Evolutionary conservation across 1,140 invertebrate species (phyloP).

Genomic region (Leptonema lineaticorne): DNA sequence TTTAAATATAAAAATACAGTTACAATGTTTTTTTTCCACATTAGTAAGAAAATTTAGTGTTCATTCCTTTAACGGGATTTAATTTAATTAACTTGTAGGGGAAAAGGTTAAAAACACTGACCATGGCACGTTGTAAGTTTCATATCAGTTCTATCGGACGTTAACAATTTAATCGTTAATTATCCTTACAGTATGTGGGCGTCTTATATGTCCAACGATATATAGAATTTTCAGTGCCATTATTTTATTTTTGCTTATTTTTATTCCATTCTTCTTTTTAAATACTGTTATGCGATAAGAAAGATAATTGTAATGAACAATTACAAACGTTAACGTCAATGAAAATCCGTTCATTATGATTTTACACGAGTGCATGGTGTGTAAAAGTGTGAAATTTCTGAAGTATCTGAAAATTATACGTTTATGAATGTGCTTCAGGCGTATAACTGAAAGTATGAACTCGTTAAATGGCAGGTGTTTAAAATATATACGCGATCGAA

Average conservation of each 20-base stretch:
- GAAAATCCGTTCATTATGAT: no score
- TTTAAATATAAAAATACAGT: no score
- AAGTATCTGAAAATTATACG: constrained; percentile 3
- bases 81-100: constrained; percentile 12
- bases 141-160: constrained; percentile 1
- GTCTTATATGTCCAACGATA: neutral
- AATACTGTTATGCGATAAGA: no score
- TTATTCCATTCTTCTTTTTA: no score
- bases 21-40: no score
- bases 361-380: no score
- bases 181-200: neutral
- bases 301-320: no score
- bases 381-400: neutral
- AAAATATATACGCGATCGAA: neutral
- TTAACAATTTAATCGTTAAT: constrained; percentile 2
- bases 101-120: neutral
- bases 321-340: no score
- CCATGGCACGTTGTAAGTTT: neutral
- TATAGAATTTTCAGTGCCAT: neutral
- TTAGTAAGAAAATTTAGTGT: neutral
- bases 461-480: neutral
- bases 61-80: neutral
- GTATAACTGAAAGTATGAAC: neutral
- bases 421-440: neutral
- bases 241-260: neutral